Evolutionary conservation across 1,140 invertebrate species (phyloP).

Genomic region (Apocrypta bakeri): DNA sequence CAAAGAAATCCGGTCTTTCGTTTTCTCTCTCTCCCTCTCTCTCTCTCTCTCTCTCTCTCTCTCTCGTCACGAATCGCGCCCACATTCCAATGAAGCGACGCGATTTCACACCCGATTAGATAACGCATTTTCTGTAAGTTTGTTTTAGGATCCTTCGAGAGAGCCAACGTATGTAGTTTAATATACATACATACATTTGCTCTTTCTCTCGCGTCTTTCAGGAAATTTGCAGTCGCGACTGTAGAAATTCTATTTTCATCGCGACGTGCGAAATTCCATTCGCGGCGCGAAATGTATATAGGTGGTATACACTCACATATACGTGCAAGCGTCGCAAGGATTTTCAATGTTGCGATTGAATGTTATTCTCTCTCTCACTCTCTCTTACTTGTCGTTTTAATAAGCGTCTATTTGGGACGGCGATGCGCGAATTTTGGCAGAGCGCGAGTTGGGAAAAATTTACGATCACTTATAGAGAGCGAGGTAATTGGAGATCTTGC

Average conservation of each 20-base stretch:
- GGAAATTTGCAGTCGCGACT: not conserved
- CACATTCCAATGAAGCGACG: conserved; percentile 57
- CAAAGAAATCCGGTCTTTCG: conserved; percentile 40
- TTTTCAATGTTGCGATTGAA: not conserved
- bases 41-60: too few species aligned
- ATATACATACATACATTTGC: not conserved
- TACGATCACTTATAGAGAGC: too few species aligned
- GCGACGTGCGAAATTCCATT: conserved; percentile 36
- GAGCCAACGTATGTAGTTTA: not conserved
- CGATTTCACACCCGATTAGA: conserved; percentile 60
- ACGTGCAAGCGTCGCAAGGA: not conserved
- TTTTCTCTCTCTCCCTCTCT: conserved; percentile 11
- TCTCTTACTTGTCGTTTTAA: too few species aligned
- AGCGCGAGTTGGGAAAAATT: not conserved
- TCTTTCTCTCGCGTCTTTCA: conserved; percentile 7
- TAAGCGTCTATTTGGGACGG: not conserved
- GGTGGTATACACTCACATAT: not conserved
- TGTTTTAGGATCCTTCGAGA: conserved; percentile 52
- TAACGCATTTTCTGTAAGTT: conserved; percentile 45
- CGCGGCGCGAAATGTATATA: not conserved
- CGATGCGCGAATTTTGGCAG: not conserved
- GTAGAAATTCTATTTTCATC: conserved; percentile 31
- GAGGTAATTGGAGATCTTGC: too few species aligned
- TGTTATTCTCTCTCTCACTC: not conserved
- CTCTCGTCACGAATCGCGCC: conserved; percentile 29